Base-by-base conservation (phyloP, 2,797 vertebrate species). In the Anisognathus igniventris region DNA sequence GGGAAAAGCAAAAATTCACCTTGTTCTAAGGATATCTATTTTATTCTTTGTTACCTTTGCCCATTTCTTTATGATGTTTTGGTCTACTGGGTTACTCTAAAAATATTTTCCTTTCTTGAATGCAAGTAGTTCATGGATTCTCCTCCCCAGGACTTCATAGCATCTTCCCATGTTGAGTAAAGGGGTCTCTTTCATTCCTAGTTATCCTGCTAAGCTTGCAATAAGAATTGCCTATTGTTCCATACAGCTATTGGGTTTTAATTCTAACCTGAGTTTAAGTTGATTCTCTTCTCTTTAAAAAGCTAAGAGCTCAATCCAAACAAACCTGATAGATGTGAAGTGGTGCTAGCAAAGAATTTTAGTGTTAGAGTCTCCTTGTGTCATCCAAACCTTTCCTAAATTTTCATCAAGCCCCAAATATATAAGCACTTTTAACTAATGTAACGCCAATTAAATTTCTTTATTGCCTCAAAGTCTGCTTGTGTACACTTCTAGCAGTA, bases 61-160 rank as follows among this genome's bases (percentile, higher is more conserved):
- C 54, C 0, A 0, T 80, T 92, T 91, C 40, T 87, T 31, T 74
- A 4, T 77, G 74, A 57, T 3, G 12, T 61, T 88, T 10, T 4
- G 6, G 20, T 87, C 84, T 88, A 21, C 72, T 88, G 60, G 47
- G 45, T 82, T 96, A 28, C 57, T 82, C 84, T 94, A 80, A 96
- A 93, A 95, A 85, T 93, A 88, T 6, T 67, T 21, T 20, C 3
- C 11, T 71, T 85, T 73, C 37, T 45, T 83, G 57, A 83, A 61
- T 64, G 25, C 19, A 61, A 39, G 53, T 48, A 53, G 71, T 77
- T 93, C 24, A n/a, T 37, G 61, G 86, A n/a, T 58, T 81, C 6
- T 86, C 17, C 45, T 83, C 56, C 18, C 37, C n/a, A 64, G 75
- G 45, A 45, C 44, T 77, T 45, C 20, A 10, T 39, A 54, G 15